Percentiles rank a stretch among this genome's conserved stretches.
Conservation (phyloP, 2,113 vertebrate genomes). For the Istiophorus platypterus region DNA sequence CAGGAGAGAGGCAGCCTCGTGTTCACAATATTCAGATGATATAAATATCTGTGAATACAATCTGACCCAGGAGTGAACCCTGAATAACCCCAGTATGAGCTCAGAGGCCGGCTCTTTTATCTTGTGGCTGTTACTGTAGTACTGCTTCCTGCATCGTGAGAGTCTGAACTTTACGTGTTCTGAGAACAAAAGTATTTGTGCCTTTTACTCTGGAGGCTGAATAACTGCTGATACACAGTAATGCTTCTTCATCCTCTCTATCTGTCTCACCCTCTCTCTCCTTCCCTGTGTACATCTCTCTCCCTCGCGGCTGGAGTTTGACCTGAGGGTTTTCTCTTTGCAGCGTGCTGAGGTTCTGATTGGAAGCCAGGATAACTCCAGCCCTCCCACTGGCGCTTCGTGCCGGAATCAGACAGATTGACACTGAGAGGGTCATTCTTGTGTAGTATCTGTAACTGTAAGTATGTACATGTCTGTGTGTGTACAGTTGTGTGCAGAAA, state of each 20-base stretch:
- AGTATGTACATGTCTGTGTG: slow-evolving; percentile 6
- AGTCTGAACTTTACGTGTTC: slow-evolving; percentile 49
- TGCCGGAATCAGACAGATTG: slow-evolving; percentile 50
- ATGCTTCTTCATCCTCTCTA: slow-evolving; percentile 45
- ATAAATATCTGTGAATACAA: slow-evolving; percentile 7
- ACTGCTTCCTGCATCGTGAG: slow-evolving; percentile 30
- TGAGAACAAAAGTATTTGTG: slow-evolving; percentile 66
- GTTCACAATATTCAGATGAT: slow-evolving; percentile 14
- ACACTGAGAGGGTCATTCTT: slow-evolving; percentile 63
- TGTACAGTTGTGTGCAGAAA: slow-evolving; percentile 3
- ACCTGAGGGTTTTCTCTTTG: slow-evolving; percentile 67
- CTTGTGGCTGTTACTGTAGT: slow-evolving; percentile 5
- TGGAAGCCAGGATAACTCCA: slow-evolving; percentile 67
- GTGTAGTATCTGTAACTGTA: slow-evolving; percentile 31
- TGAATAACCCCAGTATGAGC: slow-evolving; percentile 15
- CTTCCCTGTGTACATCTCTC: slow-evolving; percentile 26
- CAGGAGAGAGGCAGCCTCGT: neutral
- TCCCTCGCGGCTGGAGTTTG: slow-evolving; percentile 57
- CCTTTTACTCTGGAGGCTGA: slow-evolving; percentile 58
- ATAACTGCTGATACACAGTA: slow-evolving; percentile 56
- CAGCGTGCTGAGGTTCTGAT: slow-evolving; percentile 75
- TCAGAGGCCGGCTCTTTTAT: slow-evolving; percentile 32
- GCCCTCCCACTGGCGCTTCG: slow-evolving; percentile 57
- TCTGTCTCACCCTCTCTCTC: slow-evolving; percentile 26
- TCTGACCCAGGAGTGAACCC: slow-evolving; percentile 6